Percentiles rank a stretch among this genome's conserved stretches.
Evolutionary conservation across 2,797 vertebrate species (phyloP).

Genomic region (Natrix natrix): DNA sequence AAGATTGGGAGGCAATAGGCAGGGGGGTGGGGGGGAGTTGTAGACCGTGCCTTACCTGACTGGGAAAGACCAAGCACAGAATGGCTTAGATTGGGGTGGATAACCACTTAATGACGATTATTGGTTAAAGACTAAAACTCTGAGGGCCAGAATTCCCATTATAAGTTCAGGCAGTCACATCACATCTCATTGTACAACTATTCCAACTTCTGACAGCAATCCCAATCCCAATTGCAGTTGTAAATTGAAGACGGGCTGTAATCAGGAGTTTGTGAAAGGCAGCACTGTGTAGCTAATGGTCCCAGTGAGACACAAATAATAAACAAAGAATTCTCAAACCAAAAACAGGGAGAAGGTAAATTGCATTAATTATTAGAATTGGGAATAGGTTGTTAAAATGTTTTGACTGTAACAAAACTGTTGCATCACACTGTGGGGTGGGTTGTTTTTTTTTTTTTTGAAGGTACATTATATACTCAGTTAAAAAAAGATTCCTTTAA

Average conservation of each 20-base stretch:
- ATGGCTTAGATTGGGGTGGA: background rate
- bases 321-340: conserved; percentile 1
- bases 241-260: background rate
- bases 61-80: background rate
- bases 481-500: background rate
- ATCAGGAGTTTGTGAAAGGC: background rate
- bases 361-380: conserved; percentile 12
- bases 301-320: background rate
- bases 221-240: background rate
- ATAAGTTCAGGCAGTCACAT: background rate
- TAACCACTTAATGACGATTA: background rate
- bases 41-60: background rate
- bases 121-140: background rate
- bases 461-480: background rate
- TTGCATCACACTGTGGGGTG: background rate
- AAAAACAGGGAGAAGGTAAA: conserved; percentile 6
- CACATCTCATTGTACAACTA: background rate
- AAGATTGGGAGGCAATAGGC: background rate
- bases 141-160: background rate
- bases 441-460: background rate
- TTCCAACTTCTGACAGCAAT: background rate
- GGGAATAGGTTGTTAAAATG: conserved; percentile 7
- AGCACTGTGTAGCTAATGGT: background rate
- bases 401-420: conserved; percentile 2
- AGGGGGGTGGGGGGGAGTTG: background rate